phyloP scores from a whole-genome alignment of 2,797 vertebrate genomes.

The Micropoecilia bifurca region DNA sequence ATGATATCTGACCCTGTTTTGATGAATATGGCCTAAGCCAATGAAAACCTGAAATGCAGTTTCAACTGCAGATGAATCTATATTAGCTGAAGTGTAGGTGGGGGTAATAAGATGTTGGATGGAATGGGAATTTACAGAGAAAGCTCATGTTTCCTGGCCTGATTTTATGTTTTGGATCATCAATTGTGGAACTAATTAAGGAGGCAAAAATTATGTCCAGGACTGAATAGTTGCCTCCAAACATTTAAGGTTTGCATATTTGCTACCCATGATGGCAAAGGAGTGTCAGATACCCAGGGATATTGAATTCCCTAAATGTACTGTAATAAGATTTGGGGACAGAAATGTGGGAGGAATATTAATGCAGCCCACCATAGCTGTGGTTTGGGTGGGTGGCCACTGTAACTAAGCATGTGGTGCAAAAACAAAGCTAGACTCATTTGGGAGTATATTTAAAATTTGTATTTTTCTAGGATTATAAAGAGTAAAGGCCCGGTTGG shows the following conservation, averaged over 20 bases:
- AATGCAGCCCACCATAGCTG: background rate
- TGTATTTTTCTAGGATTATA: constrained; percentile 50
- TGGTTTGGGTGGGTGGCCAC: background rate
- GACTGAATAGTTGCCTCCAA: background rate
- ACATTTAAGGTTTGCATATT: background rate
- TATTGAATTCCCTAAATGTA: background rate
- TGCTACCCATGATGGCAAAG: background rate
- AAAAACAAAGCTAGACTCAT: background rate
- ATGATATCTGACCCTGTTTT: background rate
- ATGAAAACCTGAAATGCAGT: too few relatives aligned
- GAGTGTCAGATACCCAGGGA: background rate
- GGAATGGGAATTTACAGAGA: background rate
- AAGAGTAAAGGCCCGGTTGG: constrained; percentile 50
- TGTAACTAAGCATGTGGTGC: background rate
- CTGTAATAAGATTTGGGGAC: background rate
- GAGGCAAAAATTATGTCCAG: background rate
- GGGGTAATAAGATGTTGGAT: background rate
- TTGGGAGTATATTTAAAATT: constrained; percentile 61
- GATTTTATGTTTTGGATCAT: background rate
- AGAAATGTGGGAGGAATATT: background rate
- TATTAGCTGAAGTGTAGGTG: background rate
- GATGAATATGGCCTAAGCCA: too few relatives aligned
- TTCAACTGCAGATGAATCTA: background rate
- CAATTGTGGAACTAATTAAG: background rate
- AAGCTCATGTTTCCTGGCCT: background rate